These are phyloP conservation scores for Ciona savignyi DNA, from an alignment of 23 tunicate species.

Conservation along the genomic window DNA sequence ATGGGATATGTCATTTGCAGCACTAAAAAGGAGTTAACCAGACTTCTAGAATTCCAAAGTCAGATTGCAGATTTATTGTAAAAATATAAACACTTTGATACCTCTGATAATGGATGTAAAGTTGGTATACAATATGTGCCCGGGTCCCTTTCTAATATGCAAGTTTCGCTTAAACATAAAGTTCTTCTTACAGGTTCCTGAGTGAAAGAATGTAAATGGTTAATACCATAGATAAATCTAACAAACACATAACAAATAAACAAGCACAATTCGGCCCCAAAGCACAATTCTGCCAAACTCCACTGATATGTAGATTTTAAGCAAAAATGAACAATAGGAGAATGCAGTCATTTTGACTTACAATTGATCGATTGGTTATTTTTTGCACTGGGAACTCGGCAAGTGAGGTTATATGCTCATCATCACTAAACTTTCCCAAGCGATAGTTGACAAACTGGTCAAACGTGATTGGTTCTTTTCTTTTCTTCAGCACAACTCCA, in stretches of 20 bases:
- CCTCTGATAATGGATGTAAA: conserved; percentile 75
- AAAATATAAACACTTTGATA: conserved; percentile 2
- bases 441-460: conserved; percentile 68
- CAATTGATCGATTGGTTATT: neutral
- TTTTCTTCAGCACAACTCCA: conserved; percentile 51
- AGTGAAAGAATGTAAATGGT: too few relatives aligned
- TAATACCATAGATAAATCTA: neutral
- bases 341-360: neutral
- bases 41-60: neutral
- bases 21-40: too few relatives aligned
- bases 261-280: too few relatives aligned
- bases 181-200: conserved; percentile 76
- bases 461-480: conserved; percentile 66
- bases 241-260: neutral
- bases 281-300: too few relatives aligned
- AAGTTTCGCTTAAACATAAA: conserved; percentile 86
- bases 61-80: neutral
- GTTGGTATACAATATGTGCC: conserved; percentile 70
- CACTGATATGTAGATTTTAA: neutral
- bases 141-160: conserved; percentile 95
- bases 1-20: too few relatives aligned
- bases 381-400: conserved; percentile 86
- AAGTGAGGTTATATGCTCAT: conserved; percentile 85
- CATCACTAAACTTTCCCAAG: conserved; percentile 77
- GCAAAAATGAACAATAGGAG: neutral